These are phyloP conservation scores for Trissoscelio sp. DNA, from an alignment of 2,888 invertebrate species.

Conservation along the genomic window DNA sequence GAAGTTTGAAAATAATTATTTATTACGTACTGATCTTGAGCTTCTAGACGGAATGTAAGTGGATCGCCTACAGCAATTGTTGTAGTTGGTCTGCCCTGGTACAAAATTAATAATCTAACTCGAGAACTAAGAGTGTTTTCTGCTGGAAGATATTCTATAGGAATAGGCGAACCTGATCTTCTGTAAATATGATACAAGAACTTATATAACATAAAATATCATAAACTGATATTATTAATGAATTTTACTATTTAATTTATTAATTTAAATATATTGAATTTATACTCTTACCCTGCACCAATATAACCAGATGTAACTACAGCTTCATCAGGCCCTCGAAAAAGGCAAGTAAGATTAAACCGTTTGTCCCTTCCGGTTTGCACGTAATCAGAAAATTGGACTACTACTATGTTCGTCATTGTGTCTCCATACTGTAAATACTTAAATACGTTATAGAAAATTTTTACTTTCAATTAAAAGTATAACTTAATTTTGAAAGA, in stretches of 20 bases:
- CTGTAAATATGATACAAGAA: constrained; percentile 72
- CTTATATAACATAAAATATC: no score
- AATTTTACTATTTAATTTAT: not conserved
- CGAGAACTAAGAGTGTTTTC: constrained; percentile 95
- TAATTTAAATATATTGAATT: not conserved
- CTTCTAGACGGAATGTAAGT: constrained; percentile 93
- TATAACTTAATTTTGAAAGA: not conserved
- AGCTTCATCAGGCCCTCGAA: constrained; percentile 95
- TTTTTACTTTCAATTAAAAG: not conserved
- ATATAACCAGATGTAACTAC: constrained; percentile 97
- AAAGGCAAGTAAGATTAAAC: constrained; percentile 96
- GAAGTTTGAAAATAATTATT: not conserved
- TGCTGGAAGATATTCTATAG: constrained; percentile 95
- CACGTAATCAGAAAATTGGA: constrained; percentile 96
- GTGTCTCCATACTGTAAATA: constrained; percentile 96
- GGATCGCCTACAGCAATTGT: constrained; percentile 97
- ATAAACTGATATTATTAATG: no score
- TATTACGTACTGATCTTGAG: constrained; percentile 89
- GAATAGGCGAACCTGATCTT: constrained; percentile 95
- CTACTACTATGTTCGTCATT: constrained; percentile 96
- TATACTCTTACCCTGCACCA: constrained; percentile 90
- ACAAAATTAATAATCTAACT: constrained; percentile 92
- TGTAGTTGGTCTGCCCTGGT: constrained; percentile 95
- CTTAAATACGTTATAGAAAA: no score
- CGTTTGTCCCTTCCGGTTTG: constrained; percentile 95